phyloP scores from a whole-genome alignment of 2,888 invertebrate genomes.

The Sipha maydis region DNA sequence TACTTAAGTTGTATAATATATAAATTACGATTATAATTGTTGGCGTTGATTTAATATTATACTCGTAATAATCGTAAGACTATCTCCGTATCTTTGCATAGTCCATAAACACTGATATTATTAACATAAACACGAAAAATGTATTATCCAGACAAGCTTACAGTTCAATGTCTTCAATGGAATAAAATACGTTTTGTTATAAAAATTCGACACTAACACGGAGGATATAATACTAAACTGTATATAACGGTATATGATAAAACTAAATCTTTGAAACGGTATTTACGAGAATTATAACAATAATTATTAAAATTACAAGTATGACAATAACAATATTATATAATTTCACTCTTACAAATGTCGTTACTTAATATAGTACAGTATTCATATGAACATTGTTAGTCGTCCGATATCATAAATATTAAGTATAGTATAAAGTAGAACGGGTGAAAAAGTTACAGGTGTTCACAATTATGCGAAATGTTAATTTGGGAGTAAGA shows the following conservation, averaged over 20 bases:
- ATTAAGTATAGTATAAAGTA: neutral
- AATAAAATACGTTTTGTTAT: neutral
- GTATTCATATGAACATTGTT: no score
- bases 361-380: neutral
- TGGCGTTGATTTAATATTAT: no score
- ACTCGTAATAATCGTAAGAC: no score
- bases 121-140: neutral
- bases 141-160: neutral
- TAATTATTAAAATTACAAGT: neutral
- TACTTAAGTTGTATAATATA: no score
- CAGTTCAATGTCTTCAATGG: neutral
- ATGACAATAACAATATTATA: neutral
- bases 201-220: neutral
- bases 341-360: neutral
- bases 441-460: neutral
- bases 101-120: neutral
- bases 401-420: neutral
- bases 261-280: neutral
- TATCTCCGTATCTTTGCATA: no score
- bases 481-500: neutral
- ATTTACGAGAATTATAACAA: neutral
- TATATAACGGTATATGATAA: neutral
- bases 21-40: no score
- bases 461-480: slow-evolving; percentile 3
- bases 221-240: no score